Conservation (phyloP, 2,888 invertebrate genomes). For the Pyrocoelia pectoralis region DNA sequence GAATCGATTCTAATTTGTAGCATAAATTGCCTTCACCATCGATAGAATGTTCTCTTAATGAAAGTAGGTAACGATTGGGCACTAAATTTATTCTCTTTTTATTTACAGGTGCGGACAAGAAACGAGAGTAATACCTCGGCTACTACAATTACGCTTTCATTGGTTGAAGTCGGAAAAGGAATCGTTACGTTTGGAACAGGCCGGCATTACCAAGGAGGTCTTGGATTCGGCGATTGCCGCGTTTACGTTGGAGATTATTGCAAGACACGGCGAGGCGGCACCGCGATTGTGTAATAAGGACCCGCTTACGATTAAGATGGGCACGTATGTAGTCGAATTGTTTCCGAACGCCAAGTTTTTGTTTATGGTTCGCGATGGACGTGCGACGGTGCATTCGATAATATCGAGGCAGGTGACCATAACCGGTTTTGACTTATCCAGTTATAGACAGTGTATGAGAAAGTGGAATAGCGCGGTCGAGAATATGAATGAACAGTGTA, state of each 20-base stretch:
- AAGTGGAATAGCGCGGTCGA: conserved; percentile 98
- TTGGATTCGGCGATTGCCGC: conserved; percentile 96
- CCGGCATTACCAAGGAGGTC: conserved; percentile 90
- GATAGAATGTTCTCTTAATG: conserved; percentile 13
- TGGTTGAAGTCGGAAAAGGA: conserved; percentile 96
- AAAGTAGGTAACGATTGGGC: conserved; percentile 11
- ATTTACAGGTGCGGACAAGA: conserved; percentile 89
- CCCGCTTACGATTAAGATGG: conserved; percentile 97
- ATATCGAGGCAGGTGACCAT: conserved; percentile 81
- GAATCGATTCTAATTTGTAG: conserved; percentile 32
- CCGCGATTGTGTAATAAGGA: conserved; percentile 98
- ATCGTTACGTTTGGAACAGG: conserved; percentile 88
- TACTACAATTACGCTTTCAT: conserved; percentile 93
- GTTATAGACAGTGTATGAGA: conserved; percentile 91
- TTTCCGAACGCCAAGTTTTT: conserved; percentile 98
- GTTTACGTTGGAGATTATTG: conserved; percentile 96
- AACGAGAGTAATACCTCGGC: conserved; percentile 94
- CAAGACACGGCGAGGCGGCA: conserved; percentile 94
- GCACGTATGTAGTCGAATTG: conserved; percentile 90
- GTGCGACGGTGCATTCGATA: conserved; percentile 98
- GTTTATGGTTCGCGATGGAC: conserved; percentile 97
- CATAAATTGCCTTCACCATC: conserved; percentile 14
- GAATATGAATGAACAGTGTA: conserved; percentile 94
- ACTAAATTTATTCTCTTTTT: conserved; percentile 37
- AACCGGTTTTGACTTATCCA: conserved; percentile 89